Base-by-base conservation (phyloP, 2,797 vertebrate species). In the Carduelis carduelis region DNA sequence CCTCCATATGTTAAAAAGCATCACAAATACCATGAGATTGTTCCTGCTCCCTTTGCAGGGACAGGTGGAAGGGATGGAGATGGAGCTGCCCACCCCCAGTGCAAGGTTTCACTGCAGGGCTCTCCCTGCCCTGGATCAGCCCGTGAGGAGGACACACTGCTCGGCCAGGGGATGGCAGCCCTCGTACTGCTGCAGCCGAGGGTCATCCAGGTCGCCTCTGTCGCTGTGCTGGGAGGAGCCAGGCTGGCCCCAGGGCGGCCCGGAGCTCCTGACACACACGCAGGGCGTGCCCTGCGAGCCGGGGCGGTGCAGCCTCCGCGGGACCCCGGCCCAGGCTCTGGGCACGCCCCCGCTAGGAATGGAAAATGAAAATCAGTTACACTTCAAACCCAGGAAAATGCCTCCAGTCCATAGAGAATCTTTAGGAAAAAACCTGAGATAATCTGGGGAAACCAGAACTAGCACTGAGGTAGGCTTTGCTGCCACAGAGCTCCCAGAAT, bases 281-380 rank as follows among this genome's bases (percentile, higher is more conserved):
- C 99, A 99, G 17, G 5, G 57, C 5, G 57, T 5, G 57, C 57
- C 93, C n/a, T 52, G 94, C 12, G 96, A 97, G 19, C 98, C 98
- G 0, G 98, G 98, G 17, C 78, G 97, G 95, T 98, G 99, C 70
- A 99, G 97, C 96, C 98, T 98, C 91, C 99, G 98, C 6, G 99
- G 99, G 34, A 99, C 98, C 0, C 99, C 99, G 0, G 71, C 90
- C 99, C 99, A 99, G 89, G 96, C 97, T 96, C 99, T 98, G n/a
- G 78, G 92, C 83, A 99, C 98, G 27, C 99, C 99, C 35, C 99
- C 99, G 7, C 99, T 99, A 39, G 6, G 35, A 59, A 96, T 1
- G 87, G 30, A 89, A 90, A 41, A 72, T 2, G 1, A 7, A 39
- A 68, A 75, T 1, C 10, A 37, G 35, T 75, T 22, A 70, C 35